Conservation (phyloP, 2,888 invertebrate species). For the Neoitamus cyanurus region DNA sequence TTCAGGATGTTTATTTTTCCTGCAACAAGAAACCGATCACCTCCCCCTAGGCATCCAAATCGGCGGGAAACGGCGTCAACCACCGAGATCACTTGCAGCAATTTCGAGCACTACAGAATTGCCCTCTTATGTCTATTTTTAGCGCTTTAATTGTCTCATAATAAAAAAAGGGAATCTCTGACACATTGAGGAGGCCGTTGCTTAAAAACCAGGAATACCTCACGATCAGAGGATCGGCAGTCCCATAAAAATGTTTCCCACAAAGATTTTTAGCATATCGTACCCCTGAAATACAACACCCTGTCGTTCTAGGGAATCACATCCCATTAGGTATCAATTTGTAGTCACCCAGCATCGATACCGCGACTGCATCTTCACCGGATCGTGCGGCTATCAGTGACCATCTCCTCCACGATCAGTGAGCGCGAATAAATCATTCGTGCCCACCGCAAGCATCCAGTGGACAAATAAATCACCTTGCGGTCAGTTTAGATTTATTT, state of each 20-base stretch:
- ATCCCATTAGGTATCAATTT: slow-evolving; percentile 11
- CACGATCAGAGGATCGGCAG: neutral
- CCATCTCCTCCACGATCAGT: slow-evolving; percentile 30
- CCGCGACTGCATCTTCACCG: neutral
- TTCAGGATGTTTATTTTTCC: slow-evolving; percentile 31
- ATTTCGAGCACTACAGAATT: neutral
- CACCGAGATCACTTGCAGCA: neutral
- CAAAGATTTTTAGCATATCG: neutral
- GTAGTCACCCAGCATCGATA: slow-evolving; percentile 8
- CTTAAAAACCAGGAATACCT: neutral
- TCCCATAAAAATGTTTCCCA: neutral
- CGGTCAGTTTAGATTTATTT: slow-evolving; percentile 51
- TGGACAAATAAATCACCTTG: slow-evolving; percentile 51
- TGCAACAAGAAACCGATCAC: neutral
- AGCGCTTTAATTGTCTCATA: neutral
- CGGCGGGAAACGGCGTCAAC: neutral
- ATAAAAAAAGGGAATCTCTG: neutral
- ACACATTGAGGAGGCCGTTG: neutral
- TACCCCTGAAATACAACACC: neutral
- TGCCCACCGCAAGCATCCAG: slow-evolving; percentile 36
- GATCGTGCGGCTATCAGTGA: slow-evolving; percentile 8
- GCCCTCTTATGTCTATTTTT: neutral
- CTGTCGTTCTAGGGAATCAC: neutral
- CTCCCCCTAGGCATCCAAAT: neutral
- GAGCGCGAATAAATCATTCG: slow-evolving; percentile 35